Evolutionary conservation across 2,797 vertebrate species (phyloP).

Genomic region (Tiaroga cobitis): DNA sequence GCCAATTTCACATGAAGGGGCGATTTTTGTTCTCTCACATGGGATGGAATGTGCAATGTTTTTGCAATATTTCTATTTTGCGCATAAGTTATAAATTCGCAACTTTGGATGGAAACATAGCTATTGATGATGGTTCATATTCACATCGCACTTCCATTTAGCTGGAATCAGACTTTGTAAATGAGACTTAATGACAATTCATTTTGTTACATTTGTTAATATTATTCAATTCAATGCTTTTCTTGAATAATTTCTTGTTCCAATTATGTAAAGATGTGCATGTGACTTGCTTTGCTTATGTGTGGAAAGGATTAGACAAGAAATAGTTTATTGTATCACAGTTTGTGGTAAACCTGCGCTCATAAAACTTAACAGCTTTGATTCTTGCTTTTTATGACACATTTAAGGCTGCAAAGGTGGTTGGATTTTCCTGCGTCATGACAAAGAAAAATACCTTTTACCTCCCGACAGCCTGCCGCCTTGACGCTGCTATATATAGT

Average conservation of each 20-base stretch:
- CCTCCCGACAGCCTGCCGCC: constrained; percentile 21
- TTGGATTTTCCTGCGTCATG: constrained; percentile 36
- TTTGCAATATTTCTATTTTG: neutral
- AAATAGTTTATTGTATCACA: neutral
- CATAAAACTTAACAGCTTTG: constrained; percentile 21
- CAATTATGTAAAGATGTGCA: neutral
- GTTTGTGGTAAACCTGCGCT: constrained; percentile 8
- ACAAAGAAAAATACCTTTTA: constrained; percentile 25
- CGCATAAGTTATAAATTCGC: neutral
- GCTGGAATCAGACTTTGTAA: neutral
- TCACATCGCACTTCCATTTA: neutral
- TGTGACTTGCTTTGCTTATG: constrained; percentile 30
- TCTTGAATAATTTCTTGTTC: neutral
- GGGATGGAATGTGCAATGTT: neutral
- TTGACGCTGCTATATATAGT: constrained; percentile 27
- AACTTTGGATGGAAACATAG: neutral
- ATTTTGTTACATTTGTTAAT: neutral
- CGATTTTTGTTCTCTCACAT: neutral
- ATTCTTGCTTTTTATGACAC: constrained; percentile 18
- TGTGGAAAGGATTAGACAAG: neutral
- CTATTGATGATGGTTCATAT: neutral
- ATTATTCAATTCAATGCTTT: neutral
- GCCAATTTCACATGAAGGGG: neutral
- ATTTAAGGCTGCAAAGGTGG: constrained; percentile 5
- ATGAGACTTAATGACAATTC: neutral